phyloP scores from a whole-genome alignment of 2,888 invertebrate species.

The Sminthurides aquaticus region DNA sequence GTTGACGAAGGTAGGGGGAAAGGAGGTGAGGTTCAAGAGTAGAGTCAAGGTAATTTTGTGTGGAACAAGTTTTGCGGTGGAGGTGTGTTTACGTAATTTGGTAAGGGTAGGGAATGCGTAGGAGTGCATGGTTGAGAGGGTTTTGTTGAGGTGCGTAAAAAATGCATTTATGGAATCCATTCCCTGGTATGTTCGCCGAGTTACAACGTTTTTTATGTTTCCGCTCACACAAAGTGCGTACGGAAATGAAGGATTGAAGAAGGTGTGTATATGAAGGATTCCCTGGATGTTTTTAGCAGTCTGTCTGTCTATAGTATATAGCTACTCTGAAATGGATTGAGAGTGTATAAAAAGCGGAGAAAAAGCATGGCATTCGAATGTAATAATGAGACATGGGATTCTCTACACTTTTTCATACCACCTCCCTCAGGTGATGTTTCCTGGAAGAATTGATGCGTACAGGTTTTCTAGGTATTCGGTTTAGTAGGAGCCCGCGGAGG shows the following conservation, averaged over 20 bases:
- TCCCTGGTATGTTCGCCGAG: neutral
- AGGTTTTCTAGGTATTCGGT: neutral
- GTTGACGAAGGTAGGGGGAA: too few relatives aligned
- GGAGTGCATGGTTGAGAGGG: neutral
- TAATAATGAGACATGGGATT: too few relatives aligned
- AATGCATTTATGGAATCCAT: neutral
- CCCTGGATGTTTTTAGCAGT: too few relatives aligned
- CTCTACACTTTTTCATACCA: neutral
- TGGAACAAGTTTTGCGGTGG: too few relatives aligned
- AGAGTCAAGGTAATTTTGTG: too few relatives aligned
- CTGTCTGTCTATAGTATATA: too few relatives aligned
- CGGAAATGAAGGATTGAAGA: neutral
- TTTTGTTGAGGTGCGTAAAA: neutral
- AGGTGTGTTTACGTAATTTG: too few relatives aligned
- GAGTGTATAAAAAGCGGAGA: too few relatives aligned
- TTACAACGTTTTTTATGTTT: neutral
- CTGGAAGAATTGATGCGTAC: neutral
- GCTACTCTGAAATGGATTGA: too few relatives aligned
- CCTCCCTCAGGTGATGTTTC: neutral
- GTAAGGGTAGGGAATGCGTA: neutral
- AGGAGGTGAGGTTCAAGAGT: too few relatives aligned
- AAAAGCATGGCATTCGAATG: too few relatives aligned
- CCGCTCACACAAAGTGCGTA: neutral
- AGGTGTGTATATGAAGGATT: too few relatives aligned
- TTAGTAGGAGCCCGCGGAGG: neutral